These are phyloP conservation scores for Athalia cordata DNA, from an alignment of 2,888 invertebrate genomes.

Conservation along the genomic window DNA sequence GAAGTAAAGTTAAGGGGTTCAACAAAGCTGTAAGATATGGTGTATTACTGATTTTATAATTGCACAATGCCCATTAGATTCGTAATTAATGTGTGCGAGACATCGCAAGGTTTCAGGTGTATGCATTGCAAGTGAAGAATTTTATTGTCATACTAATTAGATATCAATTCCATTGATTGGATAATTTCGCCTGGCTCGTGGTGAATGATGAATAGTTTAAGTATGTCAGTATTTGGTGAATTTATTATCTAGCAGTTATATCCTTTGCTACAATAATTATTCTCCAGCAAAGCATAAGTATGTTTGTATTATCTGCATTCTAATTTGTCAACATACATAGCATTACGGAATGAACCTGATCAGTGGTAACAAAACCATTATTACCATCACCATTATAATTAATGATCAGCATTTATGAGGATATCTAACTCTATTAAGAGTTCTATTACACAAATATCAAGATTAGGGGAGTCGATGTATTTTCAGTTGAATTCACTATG, in stretches of 20 bases:
- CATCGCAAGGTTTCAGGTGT: not conserved
- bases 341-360: slow-evolving; percentile 23
- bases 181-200: not conserved
- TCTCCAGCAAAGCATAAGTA: not conserved
- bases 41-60: slow-evolving; percentile 9
- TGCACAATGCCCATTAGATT: not conserved
- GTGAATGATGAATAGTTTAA: slow-evolving; percentile 2
- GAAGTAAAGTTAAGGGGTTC: slow-evolving; percentile 6
- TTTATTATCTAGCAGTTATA: slow-evolving; percentile 13
- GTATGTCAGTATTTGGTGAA: slow-evolving; percentile 1
- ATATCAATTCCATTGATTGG: slow-evolving; percentile 14
- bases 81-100: not conserved
- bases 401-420: slow-evolving; percentile 18
- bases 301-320: slow-evolving; percentile 19
- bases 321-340: slow-evolving; percentile 16
- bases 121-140: not conserved
- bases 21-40: slow-evolving; percentile 16
- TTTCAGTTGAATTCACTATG: not conserved
- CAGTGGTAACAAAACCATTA: slow-evolving; percentile 26
- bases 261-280: slow-evolving; percentile 17
- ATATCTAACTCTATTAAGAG: slow-evolving; percentile 10
- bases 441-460: not conserved
- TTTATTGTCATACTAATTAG: slow-evolving; percentile 6
- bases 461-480: slow-evolving; percentile 11
- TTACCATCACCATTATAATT: slow-evolving; percentile 7